Base-by-base conservation (phyloP, 2,113 vertebrate genomes). In the Ondatra zibethicus region DNA sequence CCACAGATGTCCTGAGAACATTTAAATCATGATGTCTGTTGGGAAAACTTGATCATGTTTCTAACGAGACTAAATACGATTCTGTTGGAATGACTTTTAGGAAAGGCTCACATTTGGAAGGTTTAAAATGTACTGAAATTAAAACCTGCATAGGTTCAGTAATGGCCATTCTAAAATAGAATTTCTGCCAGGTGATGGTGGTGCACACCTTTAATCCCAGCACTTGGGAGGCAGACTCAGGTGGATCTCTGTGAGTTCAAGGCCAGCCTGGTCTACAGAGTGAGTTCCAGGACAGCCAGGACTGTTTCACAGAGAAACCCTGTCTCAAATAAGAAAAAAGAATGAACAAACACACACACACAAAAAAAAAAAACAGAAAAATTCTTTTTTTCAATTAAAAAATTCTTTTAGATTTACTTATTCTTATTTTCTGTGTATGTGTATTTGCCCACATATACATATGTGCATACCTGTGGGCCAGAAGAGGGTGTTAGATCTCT, bases 51-150 rank as follows among this genome's bases (percentile, higher is more conserved):
- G 16, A 88, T 73, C 80, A 39, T n/a, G 23, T 12, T 81, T 91
- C 80, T 92, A 89, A 92, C 63, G 2, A 90, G 9, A 86, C 27
- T 75, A 50, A 91, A 45, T 68, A 68, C 95, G 14, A 92, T 72
- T 96, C 91, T 95, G 25, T 36, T 92, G 39, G 93, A 76, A 87
- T 47, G 92, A 78, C 65, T 36, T 65, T 68, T 81, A 61, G 65
- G 87, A 97, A 95, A 92, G 66, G 23, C 23, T 36, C 33, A 17
- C 70, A 47, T 77, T 50, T 70, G 52, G 66, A 61, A 76, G 61
- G 23, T 80, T 91, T 76, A 89, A 89, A 76, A 91, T 45, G 23
- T 94, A 63, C 31, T 76, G 70, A 95, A 97, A 93, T 91, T 39
- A 86, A 73, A 80, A 76, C 82, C 27, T 80, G 6, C 75, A 39